Base-by-base conservation (phyloP, 1,140 invertebrate genomes). In the Eciton burchellii region DNA sequence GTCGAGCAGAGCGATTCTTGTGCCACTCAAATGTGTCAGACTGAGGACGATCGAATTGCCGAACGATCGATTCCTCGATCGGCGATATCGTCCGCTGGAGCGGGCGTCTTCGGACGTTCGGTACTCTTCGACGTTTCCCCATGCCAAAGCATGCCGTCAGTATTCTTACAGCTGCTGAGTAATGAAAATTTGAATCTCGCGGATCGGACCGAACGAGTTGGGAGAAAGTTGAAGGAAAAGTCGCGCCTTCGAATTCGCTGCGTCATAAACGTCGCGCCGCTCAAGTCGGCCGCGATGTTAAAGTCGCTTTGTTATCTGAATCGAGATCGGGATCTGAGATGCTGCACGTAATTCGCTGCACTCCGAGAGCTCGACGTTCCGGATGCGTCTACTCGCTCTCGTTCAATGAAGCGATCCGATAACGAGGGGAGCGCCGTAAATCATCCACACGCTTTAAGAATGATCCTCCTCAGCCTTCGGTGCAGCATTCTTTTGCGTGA, bases 401-500 rank as follows among this genome's bases (percentile, higher is more conserved):
- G 45, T 52, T 63, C 16, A 49, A 47, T 43, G 4, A 29, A 45
- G n/a, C 26, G 49, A 21, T 68, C 68, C 49, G 49, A 54, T 62
- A 56, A 56, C 45, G 63, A 19, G 29, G 41, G 60, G 21, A 26
- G 35, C 62, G 35, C 35, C 21, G 62, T 77, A 77, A 77, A 77
- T 77, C 35, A 77, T 77, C 26, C 21, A 62, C 62, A 19, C 35
- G 16, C 43, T 35, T 68, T 62, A 19, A 70, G 56, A 68, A 49
- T 68, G 49, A 68, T 79, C 56, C 68, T 35, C 63, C 43, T 24
- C n/a, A n/a, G n/a, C 21, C 63, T 56, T 63, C 35, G n/a, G n/a
- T n/a, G 59, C 43, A 54, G 72, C 59, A 63, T 76, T 76, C 19
- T 56, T n/a, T 56, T 11, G 54, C 59, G 59, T 60, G 45, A 41